These are phyloP conservation scores for Nephrotoma flavescens DNA, from an alignment of 2,888 invertebrate species.

Conservation along the genomic window DNA sequence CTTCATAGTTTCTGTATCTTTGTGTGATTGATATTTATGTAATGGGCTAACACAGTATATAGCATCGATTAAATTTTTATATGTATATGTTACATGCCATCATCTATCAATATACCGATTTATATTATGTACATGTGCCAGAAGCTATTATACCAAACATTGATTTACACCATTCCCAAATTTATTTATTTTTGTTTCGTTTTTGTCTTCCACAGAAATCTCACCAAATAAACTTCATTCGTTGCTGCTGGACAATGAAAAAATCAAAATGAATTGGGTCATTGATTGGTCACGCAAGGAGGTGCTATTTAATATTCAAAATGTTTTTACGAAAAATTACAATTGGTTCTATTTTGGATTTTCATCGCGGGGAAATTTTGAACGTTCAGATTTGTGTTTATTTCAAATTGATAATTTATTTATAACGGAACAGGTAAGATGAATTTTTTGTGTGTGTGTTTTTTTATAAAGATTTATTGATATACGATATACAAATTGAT, in stretches of 20 bases:
- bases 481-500: background rate
- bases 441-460: background rate
- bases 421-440: conserved; percentile 11
- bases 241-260: conserved; percentile 27
- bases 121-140: background rate
- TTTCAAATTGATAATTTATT: conserved; percentile 46
- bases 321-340: conserved; percentile 29
- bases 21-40: background rate
- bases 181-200: background rate
- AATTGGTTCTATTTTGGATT: conserved; percentile 79
- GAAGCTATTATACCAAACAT: background rate
- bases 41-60: background rate
- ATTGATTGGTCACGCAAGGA: conserved; percentile 33
- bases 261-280: conserved; percentile 32
- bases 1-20: background rate
- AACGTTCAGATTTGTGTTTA: conserved; percentile 67
- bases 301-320: conserved; percentile 32
- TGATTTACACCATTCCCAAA: background rate
- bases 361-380: conserved; percentile 60
- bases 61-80: background rate
- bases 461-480: background rate
- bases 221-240: conserved; percentile 31
- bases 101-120: background rate
- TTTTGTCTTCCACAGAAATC: conserved; percentile 18
- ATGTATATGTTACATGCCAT: background rate